These are phyloP conservation scores for Boulengeromyrus knoepffleri DNA, from an alignment of 2,113 vertebrate species.

Conservation along the genomic window DNA sequence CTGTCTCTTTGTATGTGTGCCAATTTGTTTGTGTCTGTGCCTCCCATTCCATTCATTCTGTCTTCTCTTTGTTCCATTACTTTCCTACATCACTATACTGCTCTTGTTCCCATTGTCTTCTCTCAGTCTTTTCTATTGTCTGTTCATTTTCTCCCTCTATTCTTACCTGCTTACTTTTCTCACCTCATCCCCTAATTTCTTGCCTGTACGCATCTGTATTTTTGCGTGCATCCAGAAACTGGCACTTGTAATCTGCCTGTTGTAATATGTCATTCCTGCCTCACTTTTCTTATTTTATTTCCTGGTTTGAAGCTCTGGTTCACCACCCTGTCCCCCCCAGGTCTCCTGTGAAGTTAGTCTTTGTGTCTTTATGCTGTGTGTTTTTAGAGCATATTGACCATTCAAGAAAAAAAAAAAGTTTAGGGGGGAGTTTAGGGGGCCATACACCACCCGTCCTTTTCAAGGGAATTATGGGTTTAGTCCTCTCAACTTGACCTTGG, in stretches of 20 bases:
- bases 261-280: not conserved
- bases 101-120: not conserved
- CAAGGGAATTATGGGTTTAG: conserved; percentile 59
- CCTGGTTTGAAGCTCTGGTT: not conserved
- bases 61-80: not conserved
- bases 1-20: not conserved
- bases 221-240: not conserved
- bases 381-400: not conserved
- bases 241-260: not conserved
- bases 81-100: not conserved
- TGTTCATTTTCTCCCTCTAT: not conserved
- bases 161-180: not conserved
- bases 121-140: not conserved
- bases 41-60: not conserved
- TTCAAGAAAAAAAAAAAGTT: not conserved
- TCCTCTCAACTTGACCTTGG: conserved; percentile 60
- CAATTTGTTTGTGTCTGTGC: not conserved
- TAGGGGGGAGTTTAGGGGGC: not conserved
- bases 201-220: not conserved
- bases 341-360: not conserved
- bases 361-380: conserved; percentile 8
- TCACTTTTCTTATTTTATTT: not conserved
- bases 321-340: not conserved
- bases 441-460: conserved; percentile 40
- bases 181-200: not conserved